A percentile compares a stretch with the other conserved stretches of the same genome.
These are phyloP conservation scores for Disparrhopalites patrizii DNA, from an alignment of 2,888 invertebrate genomes.

Conservation along the genomic window DNA sequence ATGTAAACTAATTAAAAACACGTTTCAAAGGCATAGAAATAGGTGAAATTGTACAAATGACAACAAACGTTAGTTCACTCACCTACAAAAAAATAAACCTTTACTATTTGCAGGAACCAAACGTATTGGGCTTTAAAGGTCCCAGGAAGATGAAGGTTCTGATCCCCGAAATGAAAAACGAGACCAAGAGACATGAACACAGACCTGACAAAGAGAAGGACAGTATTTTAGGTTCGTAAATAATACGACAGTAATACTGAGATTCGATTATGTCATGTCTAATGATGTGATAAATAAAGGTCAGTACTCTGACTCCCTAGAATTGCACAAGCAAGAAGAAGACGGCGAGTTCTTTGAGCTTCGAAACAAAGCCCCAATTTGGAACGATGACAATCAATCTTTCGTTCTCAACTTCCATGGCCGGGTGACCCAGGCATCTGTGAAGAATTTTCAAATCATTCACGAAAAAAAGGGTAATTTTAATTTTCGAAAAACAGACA, in stretches of 20 bases:
- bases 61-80: too few species aligned
- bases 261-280: too few species aligned
- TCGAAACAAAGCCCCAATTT: slow-evolving; percentile 97
- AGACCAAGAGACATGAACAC: slow-evolving; percentile 80
- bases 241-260: too few species aligned
- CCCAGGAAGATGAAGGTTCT: slow-evolving; percentile 98
- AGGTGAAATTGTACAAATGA: too few species aligned
- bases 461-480: slow-evolving; percentile 83
- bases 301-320: too few species aligned
- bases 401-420: slow-evolving; percentile 99
- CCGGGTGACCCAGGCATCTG: slow-evolving; percentile 96
- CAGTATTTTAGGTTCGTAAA: slow-evolving; percentile 65
- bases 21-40: too few species aligned
- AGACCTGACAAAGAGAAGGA: slow-evolving; percentile 79
- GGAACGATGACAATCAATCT: slow-evolving; percentile 99
- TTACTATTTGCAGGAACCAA: slow-evolving; percentile 72
- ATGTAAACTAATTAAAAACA: too few species aligned
- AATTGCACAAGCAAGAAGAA: slow-evolving; percentile 56
- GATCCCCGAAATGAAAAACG: slow-evolving; percentile 91
- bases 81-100: not conserved
- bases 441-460: slow-evolving; percentile 99
- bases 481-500: not conserved
- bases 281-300: too few species aligned
- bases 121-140: slow-evolving; percentile 97
- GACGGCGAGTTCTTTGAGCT: slow-evolving; percentile 80